Evolutionary conservation across 2,888 invertebrate species (phyloP), one percentile per base, ranked within the genome.

Genomic region (Lithophane leautieri): DNA sequence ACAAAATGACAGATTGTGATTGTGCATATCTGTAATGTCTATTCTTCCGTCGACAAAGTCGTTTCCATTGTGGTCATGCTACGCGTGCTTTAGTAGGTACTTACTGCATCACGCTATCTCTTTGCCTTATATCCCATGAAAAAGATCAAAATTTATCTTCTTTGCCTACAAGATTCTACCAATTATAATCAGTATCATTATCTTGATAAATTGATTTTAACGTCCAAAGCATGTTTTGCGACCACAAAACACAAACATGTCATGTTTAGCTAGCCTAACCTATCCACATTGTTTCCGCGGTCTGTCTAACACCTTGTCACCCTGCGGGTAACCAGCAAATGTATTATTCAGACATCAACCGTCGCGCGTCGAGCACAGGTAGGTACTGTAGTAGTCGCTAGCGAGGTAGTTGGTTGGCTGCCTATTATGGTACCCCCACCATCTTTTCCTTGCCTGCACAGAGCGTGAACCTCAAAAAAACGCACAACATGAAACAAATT

Each of bases 281-380:
- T 25, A 50, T 60, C 28, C 11, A 19, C 60, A 61, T 52, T 47
- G 40, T 62, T 61, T 9, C 14, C n/a, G 42, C n/a, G 19, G 22
- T n/a, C 22, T 34, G 25, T 47, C 42, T 42, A 71, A 44, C 42
- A 71, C 19, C 28, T 56, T 71, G 56, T 63, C 78, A 58, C 16
- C 1, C 7, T 54, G 66, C 19, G 28, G 80, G 62, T 56, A 34
- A 47, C 61, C 28, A 60, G 16, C 14, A 50, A 40, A 47, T 44
- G 50, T 74, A 62, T 44, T 62, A 74, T 62, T 34, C 61, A 67
- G 61, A n/a, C 42, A 3, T 16, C 7, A 14, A 54, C 19, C 12
- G 54, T 14, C 14, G n/a, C n/a, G n/a, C n/a, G n/a, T 44, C 72
- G 14, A 56, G n/a, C 14, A 34, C 28, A 44, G 14, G 6, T n/a